Evolutionary conservation across 2,797 vertebrate species (phyloP), one percentile per base, ranked within the genome.

Genomic region (Florisuga fusca): DNA sequence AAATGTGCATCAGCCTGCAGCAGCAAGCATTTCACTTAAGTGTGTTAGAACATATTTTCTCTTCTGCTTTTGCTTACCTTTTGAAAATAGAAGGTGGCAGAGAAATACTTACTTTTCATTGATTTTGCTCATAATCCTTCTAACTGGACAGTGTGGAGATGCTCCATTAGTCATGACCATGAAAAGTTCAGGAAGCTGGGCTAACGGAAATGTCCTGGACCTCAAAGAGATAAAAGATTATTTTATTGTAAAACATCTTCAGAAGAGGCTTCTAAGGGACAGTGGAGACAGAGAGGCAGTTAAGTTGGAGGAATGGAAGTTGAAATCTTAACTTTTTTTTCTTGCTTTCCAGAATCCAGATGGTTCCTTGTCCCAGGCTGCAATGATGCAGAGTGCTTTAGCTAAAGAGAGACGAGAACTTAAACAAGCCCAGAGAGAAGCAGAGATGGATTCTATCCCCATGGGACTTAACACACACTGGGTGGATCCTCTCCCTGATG

Each of bases 391-490:
- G 96, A 99, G 99, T 57, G 99, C 99, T 27, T 97, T 99, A 91
- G 99, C 99, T 7, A 99, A 99, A 96, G 99, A 99, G 96, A 97
- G 99, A 34, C 93, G 99, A 55, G 99, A 99, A 84, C 97, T 99
- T 85, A 99, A 99, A 94, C 99, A 99, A 97, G 99, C 99, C 2
- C 99, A 99, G 11, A 98, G 99, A 9, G 99, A 99, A 96, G 99
- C 99, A 2, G 99, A 99, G 97, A 99, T 99, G 99, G 99, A 99
- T 97, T 99, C 99, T 61, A 99, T 99, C 93, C 99, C 99, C 71
- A 99, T 99, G 99, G 99, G 99, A 33, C 99, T 99, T 94, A 99
- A 99, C 96, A 99, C 99, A 66, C 99, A 99, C 97, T 99, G 99
- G 99, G 99, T 99, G 31, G 99, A 99, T 97, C 99, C 99, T 26